Base-by-base conservation (phyloP, 2,797 vertebrate species). In the Buphagus erythrorhynchus region DNA sequence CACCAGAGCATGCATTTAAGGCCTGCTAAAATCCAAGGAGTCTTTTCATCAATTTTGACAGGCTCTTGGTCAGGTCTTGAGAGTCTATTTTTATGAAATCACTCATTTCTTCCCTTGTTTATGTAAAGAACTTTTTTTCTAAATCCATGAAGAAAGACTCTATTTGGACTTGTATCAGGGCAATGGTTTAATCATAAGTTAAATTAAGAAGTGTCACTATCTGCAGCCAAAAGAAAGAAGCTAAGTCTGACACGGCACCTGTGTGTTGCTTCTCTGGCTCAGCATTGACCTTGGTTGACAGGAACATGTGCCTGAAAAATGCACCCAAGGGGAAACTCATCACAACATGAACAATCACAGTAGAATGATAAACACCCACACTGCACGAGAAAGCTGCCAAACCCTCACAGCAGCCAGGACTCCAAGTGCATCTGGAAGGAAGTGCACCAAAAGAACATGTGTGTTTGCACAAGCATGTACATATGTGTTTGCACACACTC, bases 321-420 rank as follows among this genome's bases (percentile, higher is more conserved):
- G 88, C 95, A 96, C 97, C 93, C 96, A 45, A 77, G 94, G 89
- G 97, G 93, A 94, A 95, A 71, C 81, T 91, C 96, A 96, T 85
- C 92, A 73, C 91, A 95, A 95, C 65, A 65, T 63, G 96, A 77
- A 95, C 94, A 94, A 90, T 96, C 96, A 94, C 68, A 95, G 95
- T 57, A 96, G 83, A 96, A 97, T 95, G 97, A 97, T 97, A 97
- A 94, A 97, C 94, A 94, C 85, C 92, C 95, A 95, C 93, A 95
- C 79, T 86, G 94, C 61, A 91, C 92, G 65, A 69, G 72, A 76
- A 88, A 48, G 87, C 93, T 93, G 97, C 97, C 98, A 97, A 97
- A 90, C 28, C 28, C 69, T 84, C 67, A 89, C 94, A 91, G 63
- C 77, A 86, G 90, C 92, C 95, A 93, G 92, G 10, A 71, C 65